Evolutionary conservation across 1,140 invertebrate genomes (phyloP), one percentile per base, ranked within the genome.

Genomic region (Drosophila pallidifrons): DNA sequence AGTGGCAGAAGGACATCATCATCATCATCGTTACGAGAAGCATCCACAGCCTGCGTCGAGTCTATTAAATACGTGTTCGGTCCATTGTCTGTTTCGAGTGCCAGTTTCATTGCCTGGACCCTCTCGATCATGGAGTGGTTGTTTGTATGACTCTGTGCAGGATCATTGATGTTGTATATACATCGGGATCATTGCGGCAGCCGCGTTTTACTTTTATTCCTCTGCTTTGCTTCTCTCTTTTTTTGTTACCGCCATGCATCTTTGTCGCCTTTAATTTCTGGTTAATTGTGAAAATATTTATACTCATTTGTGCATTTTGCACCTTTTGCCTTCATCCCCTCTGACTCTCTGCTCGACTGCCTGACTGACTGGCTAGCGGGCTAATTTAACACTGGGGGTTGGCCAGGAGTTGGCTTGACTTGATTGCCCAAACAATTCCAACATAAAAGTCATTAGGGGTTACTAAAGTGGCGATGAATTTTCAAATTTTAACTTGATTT

Each of bases 401-500:
- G 73, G 51, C 68, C 67, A 38, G 52, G 32, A 55, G 45, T 15
- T 54, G 38, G 75, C 51, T 69, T 63, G 77, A 71, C 80, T 87
- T 87, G 83, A 87, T 87, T 87, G 83, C 83, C 83, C 83, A 87
- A 88, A 89, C 80, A 87, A 87, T 89, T 89, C 52, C 77, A 61
- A 85, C 81, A 89, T 74, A 89, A 74, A 85, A 89, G 85, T 89
- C 85, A 89, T 89, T 89, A 89, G 85, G 87, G 87, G 87, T 90
- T 91, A 90, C 87, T 86, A 90, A 90, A 90, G 87, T 90, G 87
- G 87, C 87, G 87, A 90, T 90, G 87, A 90, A 90, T 90, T 89
- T 86, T 81, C 77, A 90, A 86, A 86, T 81, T 90, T 82, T 59
- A 71, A 70, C 80, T 90, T 90, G 87, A 90, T 90, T 90, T 90